Percentiles rank a stretch among this genome's conserved stretches.
Evolutionary conservation across 2,113 vertebrate genomes (phyloP).

Genomic region (Baryphthengus martii): DNA sequence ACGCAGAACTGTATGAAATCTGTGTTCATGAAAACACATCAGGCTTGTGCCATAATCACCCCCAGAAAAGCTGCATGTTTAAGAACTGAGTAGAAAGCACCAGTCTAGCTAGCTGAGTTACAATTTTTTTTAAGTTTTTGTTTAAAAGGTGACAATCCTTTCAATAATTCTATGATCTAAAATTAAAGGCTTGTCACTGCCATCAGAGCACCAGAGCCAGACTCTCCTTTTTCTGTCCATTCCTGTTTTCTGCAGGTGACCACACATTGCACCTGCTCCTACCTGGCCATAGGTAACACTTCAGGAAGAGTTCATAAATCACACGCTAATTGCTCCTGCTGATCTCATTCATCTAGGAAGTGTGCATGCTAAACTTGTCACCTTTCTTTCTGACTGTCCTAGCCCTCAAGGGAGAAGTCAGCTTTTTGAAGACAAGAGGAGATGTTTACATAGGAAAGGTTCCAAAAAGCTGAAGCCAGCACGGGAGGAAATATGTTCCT

Average conservation of each 20-base stretch:
- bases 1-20: not conserved
- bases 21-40: not conserved
- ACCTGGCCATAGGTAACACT: not conserved
- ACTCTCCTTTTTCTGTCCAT: not conserved
- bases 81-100: not conserved
- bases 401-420: conserved; percentile 26
- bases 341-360: not conserved
- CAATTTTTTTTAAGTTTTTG: not conserved
- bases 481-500: not conserved
- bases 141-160: not conserved
- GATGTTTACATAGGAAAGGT: not conserved
- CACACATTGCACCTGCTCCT: not conserved
- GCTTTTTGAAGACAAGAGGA: conserved; percentile 18
- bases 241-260: not conserved
- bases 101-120: not conserved
- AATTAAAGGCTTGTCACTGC: not conserved
- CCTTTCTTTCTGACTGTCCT: not conserved
- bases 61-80: not conserved
- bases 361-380: not conserved
- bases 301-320: not conserved
- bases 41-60: fast-evolving
- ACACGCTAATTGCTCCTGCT: not conserved
- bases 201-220: not conserved
- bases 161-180: not conserved
- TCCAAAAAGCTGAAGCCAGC: not conserved